These are phyloP conservation scores for Monopis laevigella DNA, from an alignment of 2,888 invertebrate genomes.

Conservation along the genomic window DNA sequence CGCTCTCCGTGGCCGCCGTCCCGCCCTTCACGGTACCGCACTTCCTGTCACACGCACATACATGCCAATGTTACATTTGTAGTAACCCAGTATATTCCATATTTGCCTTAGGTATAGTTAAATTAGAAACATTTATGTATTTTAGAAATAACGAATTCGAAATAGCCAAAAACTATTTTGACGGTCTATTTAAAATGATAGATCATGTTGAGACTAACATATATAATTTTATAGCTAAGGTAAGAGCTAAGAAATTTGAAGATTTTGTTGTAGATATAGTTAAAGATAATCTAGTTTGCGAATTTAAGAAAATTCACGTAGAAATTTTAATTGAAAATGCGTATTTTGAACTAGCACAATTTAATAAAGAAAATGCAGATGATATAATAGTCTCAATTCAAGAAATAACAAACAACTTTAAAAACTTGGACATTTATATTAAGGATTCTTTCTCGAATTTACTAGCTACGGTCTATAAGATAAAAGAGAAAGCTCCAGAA, in stretches of 20 bases:
- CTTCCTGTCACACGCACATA: constrained; percentile 29
- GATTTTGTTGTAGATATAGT: constrained; percentile 28
- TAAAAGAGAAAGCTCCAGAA: constrained; percentile 24
- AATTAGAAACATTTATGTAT: constrained; percentile 37
- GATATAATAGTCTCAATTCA: constrained; percentile 35
- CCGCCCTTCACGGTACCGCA: constrained; percentile 32
- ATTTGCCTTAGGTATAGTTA: constrained; percentile 27
- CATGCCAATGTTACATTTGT: constrained; percentile 39
- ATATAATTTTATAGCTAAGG: neutral
- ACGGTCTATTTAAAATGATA: constrained; percentile 30
- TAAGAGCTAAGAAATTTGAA: constrained; percentile 21
- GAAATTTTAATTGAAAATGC: constrained; percentile 37
- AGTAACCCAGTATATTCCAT: constrained; percentile 25
- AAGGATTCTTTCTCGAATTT: constrained; percentile 36
- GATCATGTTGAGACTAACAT: constrained; percentile 21
- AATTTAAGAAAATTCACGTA: constrained; percentile 27
- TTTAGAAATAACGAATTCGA: constrained; percentile 35
- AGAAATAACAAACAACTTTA: constrained; percentile 25
- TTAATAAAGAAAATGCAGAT: constrained; percentile 29
- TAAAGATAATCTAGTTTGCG: constrained; percentile 19
- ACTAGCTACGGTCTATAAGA: constrained; percentile 30
- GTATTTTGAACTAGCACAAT: constrained; percentile 34
- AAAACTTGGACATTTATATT: neutral
- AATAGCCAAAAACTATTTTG: constrained; percentile 42
- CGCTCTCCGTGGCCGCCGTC: constrained; percentile 26